Conservation (phyloP, 2,888 invertebrate species). For the Subacronicta megacephala region DNA sequence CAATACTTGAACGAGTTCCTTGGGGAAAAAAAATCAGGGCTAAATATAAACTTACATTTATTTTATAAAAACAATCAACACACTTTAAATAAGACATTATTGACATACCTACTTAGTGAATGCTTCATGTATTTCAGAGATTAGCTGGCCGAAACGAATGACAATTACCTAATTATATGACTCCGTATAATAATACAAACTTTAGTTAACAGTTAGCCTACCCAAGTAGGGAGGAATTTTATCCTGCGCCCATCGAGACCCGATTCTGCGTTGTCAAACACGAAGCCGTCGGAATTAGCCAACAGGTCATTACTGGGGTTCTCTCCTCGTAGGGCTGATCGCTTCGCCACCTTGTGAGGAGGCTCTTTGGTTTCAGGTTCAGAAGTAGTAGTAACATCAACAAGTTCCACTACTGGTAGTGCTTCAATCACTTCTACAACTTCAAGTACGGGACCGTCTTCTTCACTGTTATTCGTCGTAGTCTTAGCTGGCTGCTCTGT, state of each 20-base stretch:
- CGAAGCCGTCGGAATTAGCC: constrained; percentile 73
- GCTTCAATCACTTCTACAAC: constrained; percentile 72
- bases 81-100: neutral
- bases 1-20: too few species aligned
- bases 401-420: constrained; percentile 68
- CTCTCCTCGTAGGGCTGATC: constrained; percentile 76
- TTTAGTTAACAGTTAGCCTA: constrained; percentile 66
- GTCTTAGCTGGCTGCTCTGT: constrained; percentile 57
- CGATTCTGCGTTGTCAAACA: constrained; percentile 71
- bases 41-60: constrained; percentile 38
- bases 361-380: constrained; percentile 56
- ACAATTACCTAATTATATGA: too few species aligned
- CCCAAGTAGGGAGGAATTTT: constrained; percentile 82
- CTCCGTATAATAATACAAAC: neutral
- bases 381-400: constrained; percentile 59
- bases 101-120: constrained; percentile 3
- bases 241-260: constrained; percentile 80
- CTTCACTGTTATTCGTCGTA: constrained; percentile 62
- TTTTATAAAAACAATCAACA: constrained; percentile 25
- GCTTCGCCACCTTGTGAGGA: constrained; percentile 74
- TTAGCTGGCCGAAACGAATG: constrained; percentile 11
- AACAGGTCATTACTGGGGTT: constrained; percentile 78
- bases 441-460: constrained; percentile 64
- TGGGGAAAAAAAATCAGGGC: neutral
- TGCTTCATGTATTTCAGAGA: constrained; percentile 7